Evolutionary conservation across 2,113 vertebrate species (phyloP).

Genomic region (Chaetodon auriga): DNA sequence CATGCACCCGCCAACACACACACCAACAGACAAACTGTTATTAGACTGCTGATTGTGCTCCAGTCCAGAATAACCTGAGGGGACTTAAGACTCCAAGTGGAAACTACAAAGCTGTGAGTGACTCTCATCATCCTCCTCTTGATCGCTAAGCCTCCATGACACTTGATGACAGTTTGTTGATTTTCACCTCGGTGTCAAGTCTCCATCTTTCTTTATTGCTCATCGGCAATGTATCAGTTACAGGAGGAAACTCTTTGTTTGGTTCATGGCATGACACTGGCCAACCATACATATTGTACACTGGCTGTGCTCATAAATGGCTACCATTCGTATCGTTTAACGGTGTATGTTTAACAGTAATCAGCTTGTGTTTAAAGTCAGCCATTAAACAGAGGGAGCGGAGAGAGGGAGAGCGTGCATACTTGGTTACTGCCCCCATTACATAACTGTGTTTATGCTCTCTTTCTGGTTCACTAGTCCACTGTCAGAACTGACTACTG

Average conservation of each 20-base stretch:
- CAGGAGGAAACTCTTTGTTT: background rate
- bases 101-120: constrained; percentile 33
- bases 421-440: constrained; percentile 36
- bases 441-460: constrained; percentile 59
- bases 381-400: background rate
- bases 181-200: constrained; percentile 26
- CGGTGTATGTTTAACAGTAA: background rate
- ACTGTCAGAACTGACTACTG: constrained; percentile 38
- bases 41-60: constrained; percentile 8
- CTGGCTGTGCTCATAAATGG: background rate
- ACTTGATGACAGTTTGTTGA: constrained; percentile 15
- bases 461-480: constrained; percentile 57
- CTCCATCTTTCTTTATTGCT: constrained; percentile 26
- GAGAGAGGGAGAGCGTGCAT: background rate
- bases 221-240: constrained; percentile 4
- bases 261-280: background rate
- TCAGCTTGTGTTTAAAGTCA: constrained; percentile 10
- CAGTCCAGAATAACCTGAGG: background rate
- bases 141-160: background rate
- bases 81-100: constrained; percentile 23
- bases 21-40: background rate
- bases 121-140: constrained; percentile 34
- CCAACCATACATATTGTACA: background rate
- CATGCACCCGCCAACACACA: background rate
- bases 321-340: background rate